Evolutionary conservation across 2,113 vertebrate genomes (phyloP).

Genomic region (Macrotis lagotis): DNA sequence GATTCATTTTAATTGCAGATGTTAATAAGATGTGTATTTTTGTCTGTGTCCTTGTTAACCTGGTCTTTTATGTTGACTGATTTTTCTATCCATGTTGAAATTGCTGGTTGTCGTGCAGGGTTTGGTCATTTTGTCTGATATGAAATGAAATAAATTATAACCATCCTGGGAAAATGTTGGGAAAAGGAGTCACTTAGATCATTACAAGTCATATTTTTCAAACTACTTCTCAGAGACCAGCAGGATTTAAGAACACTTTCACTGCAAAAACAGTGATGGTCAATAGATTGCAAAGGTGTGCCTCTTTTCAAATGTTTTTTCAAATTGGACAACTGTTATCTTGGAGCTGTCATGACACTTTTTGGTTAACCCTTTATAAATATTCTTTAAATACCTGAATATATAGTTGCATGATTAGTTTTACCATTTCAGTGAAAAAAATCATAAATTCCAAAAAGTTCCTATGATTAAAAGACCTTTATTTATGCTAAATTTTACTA

Average conservation of each 20-base stretch:
- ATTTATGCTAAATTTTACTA: background rate
- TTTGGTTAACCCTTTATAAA: background rate
- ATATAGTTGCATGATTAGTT: background rate
- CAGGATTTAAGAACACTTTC: background rate
- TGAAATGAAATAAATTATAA: slow-evolving; percentile 4
- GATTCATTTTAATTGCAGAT: slow-evolving; percentile 37
- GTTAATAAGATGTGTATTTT: slow-evolving; percentile 28
- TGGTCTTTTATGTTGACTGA: background rate
- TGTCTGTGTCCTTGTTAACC: background rate
- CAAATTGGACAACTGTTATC: background rate
- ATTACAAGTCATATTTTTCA: slow-evolving; percentile 9
- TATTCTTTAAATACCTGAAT: background rate
- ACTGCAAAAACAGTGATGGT: background rate
- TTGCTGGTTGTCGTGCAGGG: background rate
- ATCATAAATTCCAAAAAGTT: background rate
- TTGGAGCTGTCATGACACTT: background rate
- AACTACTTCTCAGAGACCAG: slow-evolving; percentile 13
- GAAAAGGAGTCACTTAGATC: slow-evolving; percentile 2
- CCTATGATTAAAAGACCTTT: background rate
- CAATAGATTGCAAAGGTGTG: background rate
- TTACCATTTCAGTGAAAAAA: background rate
- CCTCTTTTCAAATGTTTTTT: background rate
- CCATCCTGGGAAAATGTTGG: background rate
- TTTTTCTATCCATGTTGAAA: slow-evolving; percentile 15
- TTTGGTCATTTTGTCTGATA: slow-evolving; percentile 1